Base-by-base conservation (phyloP, 2,113 vertebrate species). In the Cyanoderma ruficeps region DNA sequence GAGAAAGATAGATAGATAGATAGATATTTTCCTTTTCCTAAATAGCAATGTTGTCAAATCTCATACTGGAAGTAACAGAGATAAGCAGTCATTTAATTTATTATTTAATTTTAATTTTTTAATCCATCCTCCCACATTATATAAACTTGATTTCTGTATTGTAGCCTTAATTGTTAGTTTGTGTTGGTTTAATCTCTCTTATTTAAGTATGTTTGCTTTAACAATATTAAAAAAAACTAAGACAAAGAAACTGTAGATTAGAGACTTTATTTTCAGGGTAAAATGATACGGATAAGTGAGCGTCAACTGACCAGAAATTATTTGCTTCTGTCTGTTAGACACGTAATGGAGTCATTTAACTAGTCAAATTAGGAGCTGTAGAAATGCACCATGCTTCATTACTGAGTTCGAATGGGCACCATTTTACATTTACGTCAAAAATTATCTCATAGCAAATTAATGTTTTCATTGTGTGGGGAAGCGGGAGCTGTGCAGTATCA, bases 281-380 rank as follows among this genome's bases (percentile, higher is more conserved):
- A 98, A 98, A 98, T 98, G 99, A 99, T 98, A 99, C 98, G 99
- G 98, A 98, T 99, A 99, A 99, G 98, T 99, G 99, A 99, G 98
- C 99, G 98, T 99, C 99, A 99, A 99, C 99, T 99, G 99, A 99
- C 99, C 99, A 99, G 99, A 99, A 99, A 99, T 99, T 99, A 99
- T 99, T 99, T 98, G 98, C 99, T 98, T 99, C 99, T 99, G 99
- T 99, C 99, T 99, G 99, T 99, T 99, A 99, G 99, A 99, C 99
- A 99, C 99, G 99, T 99, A 99, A 99, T 99, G 99, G 99, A 99
- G 99, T 99, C 99, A 99, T 99, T 99, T 99, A 99, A 99, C 99
- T 99, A 99, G 98, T 99, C 99, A 99, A 99, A 99, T 99, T 99
- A 99, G 99, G 99, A 99, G 98, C 98, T 98, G 98, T 98, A 98